Percentiles rank a stretch among this genome's conserved stretches.
Conservation (phyloP, 2,113 vertebrate genomes). For the Argyrosomus japonicus region DNA sequence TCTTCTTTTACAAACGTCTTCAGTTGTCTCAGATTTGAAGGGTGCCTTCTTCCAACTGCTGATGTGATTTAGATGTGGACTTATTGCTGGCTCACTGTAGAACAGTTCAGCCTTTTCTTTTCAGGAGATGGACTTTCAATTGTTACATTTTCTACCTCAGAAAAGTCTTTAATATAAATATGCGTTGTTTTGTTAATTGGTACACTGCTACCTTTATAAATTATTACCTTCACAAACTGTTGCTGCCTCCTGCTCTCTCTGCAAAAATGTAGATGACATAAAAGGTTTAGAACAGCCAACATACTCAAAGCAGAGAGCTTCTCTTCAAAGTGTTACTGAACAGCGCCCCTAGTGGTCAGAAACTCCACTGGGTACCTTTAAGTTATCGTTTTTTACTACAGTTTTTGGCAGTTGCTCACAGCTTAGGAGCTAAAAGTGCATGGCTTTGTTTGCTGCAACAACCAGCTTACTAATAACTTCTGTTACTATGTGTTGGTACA, state of each 20-base stretch:
- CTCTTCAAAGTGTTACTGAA: neutral
- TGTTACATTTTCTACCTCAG: neutral
- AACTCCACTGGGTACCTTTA: conserved; percentile 14
- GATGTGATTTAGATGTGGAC: too few relatives aligned
- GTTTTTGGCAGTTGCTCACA: neutral
- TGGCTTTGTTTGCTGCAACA: conserved; percentile 62
- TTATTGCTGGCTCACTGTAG: too few relatives aligned
- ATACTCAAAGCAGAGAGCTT: too few relatives aligned
- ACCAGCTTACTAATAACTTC: conserved; percentile 31
- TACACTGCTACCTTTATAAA: neutral
- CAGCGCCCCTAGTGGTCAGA: conserved; percentile 21
- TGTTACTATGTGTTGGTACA: neutral
- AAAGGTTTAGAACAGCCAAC: neutral
- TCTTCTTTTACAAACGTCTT: too few relatives aligned
- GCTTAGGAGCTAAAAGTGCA: conserved; percentile 53
- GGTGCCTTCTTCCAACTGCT: too few relatives aligned
- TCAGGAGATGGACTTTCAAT: too few relatives aligned
- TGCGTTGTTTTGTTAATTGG: neutral
- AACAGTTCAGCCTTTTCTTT: too few relatives aligned
- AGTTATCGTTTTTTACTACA: neutral
- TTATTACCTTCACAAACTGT: neutral
- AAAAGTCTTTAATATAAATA: neutral
- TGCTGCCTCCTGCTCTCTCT: conserved; percentile 10
- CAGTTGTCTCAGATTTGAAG: too few relatives aligned
- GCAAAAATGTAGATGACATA: neutral